Conservation (phyloP, 1,140 invertebrate species). For the Phortica variegata region DNA sequence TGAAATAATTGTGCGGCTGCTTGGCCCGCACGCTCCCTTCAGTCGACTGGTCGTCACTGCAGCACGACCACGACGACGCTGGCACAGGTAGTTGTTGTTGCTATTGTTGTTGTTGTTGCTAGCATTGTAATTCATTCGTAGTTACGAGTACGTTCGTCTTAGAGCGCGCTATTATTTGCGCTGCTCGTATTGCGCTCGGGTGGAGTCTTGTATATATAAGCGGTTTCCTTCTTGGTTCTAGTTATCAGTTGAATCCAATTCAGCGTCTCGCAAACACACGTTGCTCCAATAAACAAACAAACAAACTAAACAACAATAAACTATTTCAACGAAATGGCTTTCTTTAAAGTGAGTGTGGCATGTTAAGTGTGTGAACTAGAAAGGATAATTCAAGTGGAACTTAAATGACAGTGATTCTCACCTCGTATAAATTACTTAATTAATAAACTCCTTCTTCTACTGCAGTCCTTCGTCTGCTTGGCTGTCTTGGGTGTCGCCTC, state of each 20-base stretch:
- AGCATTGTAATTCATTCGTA: constrained; percentile 21
- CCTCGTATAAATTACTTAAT: too few species aligned
- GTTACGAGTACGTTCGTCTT: constrained; percentile 21
- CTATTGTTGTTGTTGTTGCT: constrained; percentile 4
- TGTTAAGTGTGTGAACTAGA: constrained; percentile 1
- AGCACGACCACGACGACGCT: too few species aligned
- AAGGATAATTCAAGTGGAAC: too few species aligned
- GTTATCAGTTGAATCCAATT: constrained; percentile 57
- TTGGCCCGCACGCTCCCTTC: too few species aligned
- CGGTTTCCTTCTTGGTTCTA: constrained; percentile 57
- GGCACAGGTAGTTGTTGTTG: constrained; percentile 20
- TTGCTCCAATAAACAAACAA: constrained; percentile 20
- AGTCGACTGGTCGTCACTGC: too few species aligned
- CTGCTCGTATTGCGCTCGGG: constrained; percentile 28
- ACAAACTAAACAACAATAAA: constrained; percentile 9
- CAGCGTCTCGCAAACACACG: constrained; percentile 36
- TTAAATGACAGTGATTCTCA: too few species aligned
- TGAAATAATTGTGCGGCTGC: constrained; percentile 38
- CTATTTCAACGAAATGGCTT: constrained; percentile 48
- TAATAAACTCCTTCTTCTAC: constrained; percentile 10
- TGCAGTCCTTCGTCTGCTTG: constrained; percentile 50
- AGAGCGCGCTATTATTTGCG: constrained; percentile 2
- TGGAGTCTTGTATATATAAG: constrained; percentile 56
- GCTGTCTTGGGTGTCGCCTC: constrained; percentile 51
- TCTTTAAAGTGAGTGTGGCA: constrained; percentile 54